Base-by-base conservation (phyloP, 2,888 invertebrate genomes). In the Ceramica pisi region DNA sequence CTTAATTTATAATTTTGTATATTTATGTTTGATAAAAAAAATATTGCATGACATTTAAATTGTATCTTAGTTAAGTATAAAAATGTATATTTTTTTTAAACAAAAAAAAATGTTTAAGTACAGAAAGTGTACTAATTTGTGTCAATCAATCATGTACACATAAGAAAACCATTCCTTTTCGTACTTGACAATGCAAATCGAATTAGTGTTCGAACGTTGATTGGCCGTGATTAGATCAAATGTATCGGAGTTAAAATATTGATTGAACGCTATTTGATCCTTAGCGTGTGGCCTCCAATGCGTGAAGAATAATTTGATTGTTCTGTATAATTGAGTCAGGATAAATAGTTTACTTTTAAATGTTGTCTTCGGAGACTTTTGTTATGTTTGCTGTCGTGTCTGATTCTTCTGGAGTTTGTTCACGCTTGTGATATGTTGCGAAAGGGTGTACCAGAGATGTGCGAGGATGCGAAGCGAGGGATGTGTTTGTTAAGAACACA, bases 161-260 rank as follows among this genome's bases (percentile, higher is more conserved):
- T 16, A 66, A 46, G 19, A 48, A 48, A 46, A n/a, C 2, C n/a
- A n/a, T 71, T 38, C 5, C 7, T 46, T 62, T 66, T n/a, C 14
- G 14, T 12, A 26, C 26, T 53, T n/a, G 16, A 31, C 51, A 59
- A 55, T 31, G 51, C 50, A 59, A 76, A 78, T 78, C 38, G 59
- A 81, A 66, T 81, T 51, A 76, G 51, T 48, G 38, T 60, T 67
- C 51, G 65, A 65, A 60, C 55, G 9, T 55, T 70, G 57, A 78
- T 81, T 76, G 81, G 44, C 10, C 55, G 23, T 41, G 48, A 78
- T 78, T 75, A 38, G 65, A 78, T 76, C 35, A 16, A 70, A 60
- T 51, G 51, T 56, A 35, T 55, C 50, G 38, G 65, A 67, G 57
- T 72, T 59, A 70, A 70, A 70, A 71, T 69, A 73, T 67, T 75